These are phyloP conservation scores for Lucilia cuprina DNA, from an alignment of 1,140 invertebrate species.

Conservation along the genomic window DNA sequence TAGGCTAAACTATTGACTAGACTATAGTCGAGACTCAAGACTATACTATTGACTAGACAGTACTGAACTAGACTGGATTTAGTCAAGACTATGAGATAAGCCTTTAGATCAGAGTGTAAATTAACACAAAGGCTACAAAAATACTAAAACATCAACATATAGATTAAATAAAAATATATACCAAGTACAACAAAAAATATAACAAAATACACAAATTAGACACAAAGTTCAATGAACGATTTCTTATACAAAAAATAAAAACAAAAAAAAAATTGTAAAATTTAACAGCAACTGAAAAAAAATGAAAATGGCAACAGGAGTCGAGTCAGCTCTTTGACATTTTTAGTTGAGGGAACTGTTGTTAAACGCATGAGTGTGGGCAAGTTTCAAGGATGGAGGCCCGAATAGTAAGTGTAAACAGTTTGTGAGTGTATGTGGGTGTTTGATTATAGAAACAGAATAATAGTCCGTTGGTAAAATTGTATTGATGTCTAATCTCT, in stretches of 20 bases:
- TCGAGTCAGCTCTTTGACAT: background rate
- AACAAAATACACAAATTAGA: background rate
- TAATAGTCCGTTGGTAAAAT: background rate
- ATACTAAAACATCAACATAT: background rate
- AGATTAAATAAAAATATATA: too few relatives aligned
- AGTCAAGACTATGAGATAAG: too few relatives aligned
- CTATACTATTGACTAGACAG: too few relatives aligned
- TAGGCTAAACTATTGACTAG: too few relatives aligned
- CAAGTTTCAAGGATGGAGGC: background rate
- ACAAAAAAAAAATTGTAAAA: background rate
- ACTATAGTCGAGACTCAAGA: too few relatives aligned
- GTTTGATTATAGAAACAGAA: background rate
- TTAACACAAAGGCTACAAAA: background rate
- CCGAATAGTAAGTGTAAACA: background rate
- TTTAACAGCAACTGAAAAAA: background rate
- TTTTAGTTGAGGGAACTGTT: background rate
- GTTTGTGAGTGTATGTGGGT: background rate
- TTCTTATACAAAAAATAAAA: background rate
- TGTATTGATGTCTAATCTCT: background rate
- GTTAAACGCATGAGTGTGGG: background rate
- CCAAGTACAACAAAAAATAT: too few relatives aligned
- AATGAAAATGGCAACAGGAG: background rate
- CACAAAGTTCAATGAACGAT: slow-evolving; percentile 11
- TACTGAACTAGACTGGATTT: too few relatives aligned
- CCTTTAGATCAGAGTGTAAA: too few relatives aligned